Conservation (phyloP, 1,140 invertebrate species). For the Meloidogyne chitwoodi region DNA sequence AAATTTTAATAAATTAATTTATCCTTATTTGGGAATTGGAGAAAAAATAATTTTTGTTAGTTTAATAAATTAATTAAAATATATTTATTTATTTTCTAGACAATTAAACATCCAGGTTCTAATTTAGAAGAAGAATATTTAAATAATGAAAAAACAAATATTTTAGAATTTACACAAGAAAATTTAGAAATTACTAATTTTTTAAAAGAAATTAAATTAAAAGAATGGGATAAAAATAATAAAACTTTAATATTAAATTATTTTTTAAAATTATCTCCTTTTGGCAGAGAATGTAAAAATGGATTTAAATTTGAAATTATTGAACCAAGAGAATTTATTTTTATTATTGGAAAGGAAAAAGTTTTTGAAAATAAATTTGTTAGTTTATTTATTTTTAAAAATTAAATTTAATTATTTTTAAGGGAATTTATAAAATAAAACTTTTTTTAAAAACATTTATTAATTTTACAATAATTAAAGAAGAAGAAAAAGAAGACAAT, state of each 20-base stretch:
- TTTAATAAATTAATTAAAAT: not conserved
- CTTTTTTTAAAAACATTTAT: not conserved
- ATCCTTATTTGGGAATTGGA: not conserved
- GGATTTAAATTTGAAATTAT: slow-evolving; percentile 6
- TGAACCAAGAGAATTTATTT: slow-evolving; percentile 3
- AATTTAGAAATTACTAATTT: not conserved
- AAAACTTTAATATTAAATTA: slow-evolving; percentile 10
- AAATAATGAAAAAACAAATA: not conserved
- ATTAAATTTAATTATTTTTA: not conserved
- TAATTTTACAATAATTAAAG: not conserved
- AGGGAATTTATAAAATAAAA: not conserved
- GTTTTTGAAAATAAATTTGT: not conserved
- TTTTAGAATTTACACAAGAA: slow-evolving; percentile 8
- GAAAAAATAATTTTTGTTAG: slow-evolving; percentile 12
- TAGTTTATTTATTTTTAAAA: not conserved
- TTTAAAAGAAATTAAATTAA: not conserved
- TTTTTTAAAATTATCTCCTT: not conserved
- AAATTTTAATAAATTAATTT: not conserved
- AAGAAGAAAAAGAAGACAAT: not conserved
- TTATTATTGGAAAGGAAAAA: not conserved
- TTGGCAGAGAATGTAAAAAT: not conserved
- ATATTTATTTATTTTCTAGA: not conserved
- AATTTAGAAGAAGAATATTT: not conserved
- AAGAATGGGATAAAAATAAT: not conserved
- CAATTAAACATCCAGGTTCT: not conserved